Evolutionary conservation across 2,797 vertebrate species (phyloP), one percentile per base, ranked within the genome.

Genomic region (Amphiprion clarkii): DNA sequence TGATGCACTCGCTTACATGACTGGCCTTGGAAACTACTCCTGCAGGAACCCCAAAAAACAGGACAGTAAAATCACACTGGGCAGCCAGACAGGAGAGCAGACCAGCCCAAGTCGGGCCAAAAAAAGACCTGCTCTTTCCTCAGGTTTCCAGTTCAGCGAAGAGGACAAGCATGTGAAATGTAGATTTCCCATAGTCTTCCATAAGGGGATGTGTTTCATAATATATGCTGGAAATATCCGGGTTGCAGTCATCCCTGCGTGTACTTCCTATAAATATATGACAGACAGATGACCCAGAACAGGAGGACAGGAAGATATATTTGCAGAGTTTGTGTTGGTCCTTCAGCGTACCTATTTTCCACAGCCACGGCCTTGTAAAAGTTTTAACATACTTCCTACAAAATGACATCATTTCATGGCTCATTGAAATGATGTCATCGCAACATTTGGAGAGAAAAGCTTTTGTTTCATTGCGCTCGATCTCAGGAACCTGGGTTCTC

Each of bases 1-100:
- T 95, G 93, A 94, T 93, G 92, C 88, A 88, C 78, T 74, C 51
- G 75, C 86, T 86, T 90, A 90, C 91, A 93, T 85, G 88, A 76
- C 86, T 40, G 79, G 86, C 82, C 81, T 69, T 76, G 83, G 89
- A 92, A 90, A 92, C 64, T 82, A 67, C 72, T 90, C 89, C 89
- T 76, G 3, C 69, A 79, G 88, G 91, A 87, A 71, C 79, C 90
- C 89, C 87, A 85, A 91, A 90, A 51, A 82, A 84, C 85, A 83
- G 90, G 88, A 92, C 84, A 75, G 85, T 93, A 90, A 94, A 94
- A 89, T 79, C 88, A 59, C 85, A 64, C 78, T 84, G 87, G 87
- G 86, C 79, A 82, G 82, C 81, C 85, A 72, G 86, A 86, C 87
- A 82, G 82, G 61, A 79, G 66, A 85, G 29, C 63, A 55, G 67